A percentile compares a stretch with the other conserved stretches of the same genome.
phyloP scores from a whole-genome alignment of 2,797 vertebrate species.

The Nannoperca obscura region DNA sequence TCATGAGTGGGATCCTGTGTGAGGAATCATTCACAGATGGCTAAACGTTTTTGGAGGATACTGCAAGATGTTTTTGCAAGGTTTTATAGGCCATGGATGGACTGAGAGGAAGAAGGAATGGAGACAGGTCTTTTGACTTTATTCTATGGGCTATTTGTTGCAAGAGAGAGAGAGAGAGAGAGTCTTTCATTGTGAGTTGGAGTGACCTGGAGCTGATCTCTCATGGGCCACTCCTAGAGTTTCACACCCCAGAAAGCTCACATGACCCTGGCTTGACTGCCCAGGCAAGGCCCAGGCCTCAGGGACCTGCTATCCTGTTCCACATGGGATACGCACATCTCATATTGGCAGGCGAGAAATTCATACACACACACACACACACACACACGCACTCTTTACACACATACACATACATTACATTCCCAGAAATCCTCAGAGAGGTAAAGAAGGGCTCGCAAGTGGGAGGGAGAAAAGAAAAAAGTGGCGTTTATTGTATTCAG shows the following conservation, averaged over 20 bases:
- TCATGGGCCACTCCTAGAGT: constrained; percentile 88
- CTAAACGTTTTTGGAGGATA: constrained; percentile 88
- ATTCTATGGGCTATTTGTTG: constrained; percentile 85
- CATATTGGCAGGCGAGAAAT: constrained; percentile 68
- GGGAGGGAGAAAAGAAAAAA: constrained; percentile 88
- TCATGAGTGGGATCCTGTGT: constrained; percentile 59
- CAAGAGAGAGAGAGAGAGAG: constrained; percentile 56
- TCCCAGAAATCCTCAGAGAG: constrained; percentile 78
- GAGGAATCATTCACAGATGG: constrained; percentile 81
- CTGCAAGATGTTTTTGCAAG: constrained; percentile 90
- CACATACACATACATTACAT: constrained; percentile 72
- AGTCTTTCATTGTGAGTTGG: constrained; percentile 83
- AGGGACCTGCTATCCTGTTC: constrained; percentile 89
- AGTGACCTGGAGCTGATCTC: constrained; percentile 93
- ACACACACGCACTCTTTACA: constrained; percentile 39
- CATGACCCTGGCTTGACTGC: constrained; percentile 88
- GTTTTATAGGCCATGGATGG: constrained; percentile 88
- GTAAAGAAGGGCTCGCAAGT: constrained; percentile 71
- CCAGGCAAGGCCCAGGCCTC: constrained; percentile 91
- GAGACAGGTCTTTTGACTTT: constrained; percentile 80
- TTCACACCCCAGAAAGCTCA: constrained; percentile 91
- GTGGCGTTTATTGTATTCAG: constrained; percentile 94
- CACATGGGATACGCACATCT: constrained; percentile 81
- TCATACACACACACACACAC: constrained; percentile 50
- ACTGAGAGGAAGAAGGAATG: constrained; percentile 75